Evolutionary conservation across 1,140 invertebrate species (phyloP), one percentile per base, ranked within the genome.

Genomic region (Brachionus koreanus): DNA sequence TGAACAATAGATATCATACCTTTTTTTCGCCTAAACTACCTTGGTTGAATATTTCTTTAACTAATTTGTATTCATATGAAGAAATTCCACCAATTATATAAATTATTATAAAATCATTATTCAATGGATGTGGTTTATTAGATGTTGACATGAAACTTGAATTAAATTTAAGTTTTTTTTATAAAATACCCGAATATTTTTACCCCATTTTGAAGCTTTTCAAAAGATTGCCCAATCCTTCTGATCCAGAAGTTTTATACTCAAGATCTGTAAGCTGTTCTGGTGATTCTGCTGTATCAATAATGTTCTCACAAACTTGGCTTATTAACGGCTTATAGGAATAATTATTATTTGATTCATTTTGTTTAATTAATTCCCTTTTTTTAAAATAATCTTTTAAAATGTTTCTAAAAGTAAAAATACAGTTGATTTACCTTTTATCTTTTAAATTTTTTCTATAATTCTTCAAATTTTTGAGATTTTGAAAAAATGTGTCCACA

Each of bases 181-280:
- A 46, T n/a, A 0, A 19, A 37, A 46, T n/a, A n/a, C 7, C n/a
- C n/a, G n/a, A 75, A 25, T 23, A 37, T 39, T 74, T 49, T 33
- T 37, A 77, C 49, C 76, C 76, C n/a, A 79, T 79, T 79, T 79
- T 79, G 13, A 79, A 79, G 19, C 49, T 61, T 35, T 79, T 79
- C 25, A 79, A 79, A 5, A 79, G 19, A 79, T 79, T 65, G n/a
- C 69, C 39, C 13, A 79, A n/a, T n/a, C 76, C 76, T 61, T 79
- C 76, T 7, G 49, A 23, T 25, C 49, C 49, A 10, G 49, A 37
- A 12, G 69, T 46, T 35, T 10, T 13, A 7, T 79, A 79, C 61
- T 79, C 76, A 33, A 79, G 23, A 37, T 79, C 76, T 19, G 39
- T 23, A 16, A 79, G 19, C 9, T 79, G 49, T 1, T 79, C 76